A percentile compares a stretch with the other conserved stretches of the same genome.
phyloP scores from a whole-genome alignment of 2,797 vertebrate genomes.

The Lacerta agilis region DNA sequence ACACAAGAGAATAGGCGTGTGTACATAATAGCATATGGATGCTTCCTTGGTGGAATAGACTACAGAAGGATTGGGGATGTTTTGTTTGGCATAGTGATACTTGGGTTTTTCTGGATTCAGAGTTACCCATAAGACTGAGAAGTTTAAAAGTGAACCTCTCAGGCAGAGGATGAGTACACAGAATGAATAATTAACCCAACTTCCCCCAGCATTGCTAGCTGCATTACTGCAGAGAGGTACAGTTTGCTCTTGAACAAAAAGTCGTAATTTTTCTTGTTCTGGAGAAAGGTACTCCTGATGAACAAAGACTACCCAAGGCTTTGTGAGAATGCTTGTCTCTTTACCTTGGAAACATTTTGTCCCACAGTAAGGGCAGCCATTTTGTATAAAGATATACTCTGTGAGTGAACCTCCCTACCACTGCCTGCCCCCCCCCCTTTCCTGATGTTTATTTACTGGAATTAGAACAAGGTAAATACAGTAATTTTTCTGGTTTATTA shows the following conservation, averaged over 20 bases:
- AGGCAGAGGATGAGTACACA: not conserved
- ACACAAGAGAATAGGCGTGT: not conserved
- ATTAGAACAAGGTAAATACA: not conserved
- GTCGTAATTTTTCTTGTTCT: not conserved
- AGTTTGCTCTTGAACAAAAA: not conserved
- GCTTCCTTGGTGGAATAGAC: not conserved
- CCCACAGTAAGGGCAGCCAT: not conserved
- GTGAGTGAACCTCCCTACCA: not conserved
- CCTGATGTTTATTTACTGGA: not conserved
- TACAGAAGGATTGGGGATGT: not conserved
- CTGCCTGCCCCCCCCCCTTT: not conserved
- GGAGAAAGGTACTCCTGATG: not conserved
- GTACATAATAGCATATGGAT: not conserved
- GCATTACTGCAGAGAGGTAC: not conserved
- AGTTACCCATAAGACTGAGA: not conserved
- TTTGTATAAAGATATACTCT: not conserved
- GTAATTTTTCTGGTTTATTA: not conserved
- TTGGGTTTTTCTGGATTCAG: not conserved
- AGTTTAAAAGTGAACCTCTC: not conserved
- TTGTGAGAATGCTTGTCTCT: not conserved
- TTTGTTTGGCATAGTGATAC: not conserved
- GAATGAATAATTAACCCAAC: not conserved
- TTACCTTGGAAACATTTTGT: constrained; percentile 7
- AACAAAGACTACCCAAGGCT: not conserved
- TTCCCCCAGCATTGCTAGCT: not conserved